These are phyloP conservation scores for Tenthredo amoena DNA, from an alignment of 2,888 invertebrate species.

Conservation along the genomic window DNA sequence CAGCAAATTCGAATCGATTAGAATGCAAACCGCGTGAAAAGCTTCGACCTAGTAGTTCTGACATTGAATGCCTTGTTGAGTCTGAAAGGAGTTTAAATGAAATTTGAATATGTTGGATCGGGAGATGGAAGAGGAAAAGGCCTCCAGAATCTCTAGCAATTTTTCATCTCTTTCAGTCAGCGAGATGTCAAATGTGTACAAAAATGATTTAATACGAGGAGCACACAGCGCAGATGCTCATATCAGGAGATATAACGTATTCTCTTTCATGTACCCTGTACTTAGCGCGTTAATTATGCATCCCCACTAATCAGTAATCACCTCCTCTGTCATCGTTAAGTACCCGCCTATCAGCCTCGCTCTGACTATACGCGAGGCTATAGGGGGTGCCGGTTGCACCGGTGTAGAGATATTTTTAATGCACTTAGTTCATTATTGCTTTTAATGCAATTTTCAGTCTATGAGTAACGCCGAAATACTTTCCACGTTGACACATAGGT, in stretches of 20 bases:
- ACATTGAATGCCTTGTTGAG: not conserved
- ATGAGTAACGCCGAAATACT: not conserved
- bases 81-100: not conserved
- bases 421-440: conserved; percentile 56
- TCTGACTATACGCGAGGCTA: conserved; percentile 35
- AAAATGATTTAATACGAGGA: conserved; percentile 34
- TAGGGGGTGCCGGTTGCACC: conserved; percentile 53
- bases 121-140: not conserved
- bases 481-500: not conserved
- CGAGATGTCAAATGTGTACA: conserved; percentile 24
- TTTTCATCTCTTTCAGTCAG: conserved; percentile 25
- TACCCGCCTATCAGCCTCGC: conserved; percentile 45
- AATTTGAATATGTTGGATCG: not conserved
- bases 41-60: not conserved
- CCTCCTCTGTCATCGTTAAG: conserved; percentile 51
- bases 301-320: conserved; percentile 60
- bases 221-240: conserved; percentile 39
- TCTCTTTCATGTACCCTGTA: conserved; percentile 57
- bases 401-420: conserved; percentile 57
- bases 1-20: not conserved
- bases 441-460: conserved; percentile 53
- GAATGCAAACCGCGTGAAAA: not conserved
- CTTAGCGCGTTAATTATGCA: conserved; percentile 59
- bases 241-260: conserved; percentile 53
- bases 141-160: not conserved